Conservation (phyloP, 2,113 vertebrate species). For the Sebastes schlegelii region DNA sequence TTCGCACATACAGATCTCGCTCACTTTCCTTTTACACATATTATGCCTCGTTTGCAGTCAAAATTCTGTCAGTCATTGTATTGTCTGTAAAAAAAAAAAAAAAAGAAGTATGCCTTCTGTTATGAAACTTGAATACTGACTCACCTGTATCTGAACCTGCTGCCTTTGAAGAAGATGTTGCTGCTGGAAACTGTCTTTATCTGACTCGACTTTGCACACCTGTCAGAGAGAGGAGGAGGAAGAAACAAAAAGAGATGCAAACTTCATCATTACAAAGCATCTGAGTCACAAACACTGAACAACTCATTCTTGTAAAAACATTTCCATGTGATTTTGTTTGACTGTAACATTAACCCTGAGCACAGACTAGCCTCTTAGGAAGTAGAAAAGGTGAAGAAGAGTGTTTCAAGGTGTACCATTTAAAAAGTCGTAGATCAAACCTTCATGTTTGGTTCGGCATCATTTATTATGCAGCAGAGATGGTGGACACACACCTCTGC, state of each 20-base stretch:
- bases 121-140: conserved; percentile 5
- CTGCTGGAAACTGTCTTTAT: conserved; percentile 98
- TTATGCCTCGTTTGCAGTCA: not conserved
- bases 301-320: not conserved
- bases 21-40: not conserved
- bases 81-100: not conserved
- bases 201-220: conserved; percentile 98
- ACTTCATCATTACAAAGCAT: conserved; percentile 4
- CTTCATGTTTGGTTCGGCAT: conserved; percentile 22
- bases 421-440: conserved; percentile 36
- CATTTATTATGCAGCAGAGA: conserved; percentile 43
- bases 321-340: not conserved
- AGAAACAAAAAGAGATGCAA: conserved; percentile 21
- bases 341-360: not conserved
- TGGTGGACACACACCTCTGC: conserved; percentile 29
- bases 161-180: conserved; percentile 99
- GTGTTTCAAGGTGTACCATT: not conserved
- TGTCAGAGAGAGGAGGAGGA: conserved; percentile 70
- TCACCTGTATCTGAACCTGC: conserved; percentile 97
- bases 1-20: not conserved
- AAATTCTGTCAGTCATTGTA: not conserved
- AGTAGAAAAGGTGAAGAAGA: not conserved
- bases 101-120: not conserved
- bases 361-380: not conserved
- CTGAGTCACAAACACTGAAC: not conserved